These are phyloP conservation scores for Chrysaora quinquecirrha DNA, from an alignment of 30 jellyfish, hydroid and myxozoan genomes.

Conservation along the genomic window DNA sequence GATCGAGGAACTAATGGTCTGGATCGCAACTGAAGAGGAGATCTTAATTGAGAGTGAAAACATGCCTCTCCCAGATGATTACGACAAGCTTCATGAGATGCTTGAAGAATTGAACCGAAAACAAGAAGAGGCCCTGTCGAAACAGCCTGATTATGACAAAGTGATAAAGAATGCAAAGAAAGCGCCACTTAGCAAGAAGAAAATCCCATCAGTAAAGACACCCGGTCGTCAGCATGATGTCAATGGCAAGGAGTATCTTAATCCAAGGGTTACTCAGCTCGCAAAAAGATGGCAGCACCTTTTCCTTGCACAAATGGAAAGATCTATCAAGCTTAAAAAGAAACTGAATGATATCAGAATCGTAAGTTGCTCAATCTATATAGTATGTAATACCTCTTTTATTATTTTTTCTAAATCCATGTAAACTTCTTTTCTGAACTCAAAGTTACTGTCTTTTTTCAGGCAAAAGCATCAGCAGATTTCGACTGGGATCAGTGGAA, in stretches of 20 bases:
- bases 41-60: constrained; percentile 74
- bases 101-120: constrained; percentile 70
- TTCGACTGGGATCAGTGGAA: constrained; percentile 95
- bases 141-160: constrained; percentile 92
- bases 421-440: too few species aligned
- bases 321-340: constrained; percentile 73
- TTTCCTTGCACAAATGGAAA: constrained; percentile 81
- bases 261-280: constrained; percentile 78
- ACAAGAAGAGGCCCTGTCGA: constrained; percentile 76
- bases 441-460: too few species aligned
- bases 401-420: too few species aligned
- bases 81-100: constrained; percentile 63
- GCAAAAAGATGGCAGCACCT: constrained; percentile 93
- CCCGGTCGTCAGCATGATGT: constrained; percentile 65
- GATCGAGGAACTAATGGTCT: constrained; percentile 65
- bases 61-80: constrained; percentile 85
- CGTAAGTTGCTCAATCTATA: too few species aligned
- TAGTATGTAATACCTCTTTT: too few species aligned
- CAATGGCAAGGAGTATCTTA: constrained; percentile 68
- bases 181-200: constrained; percentile 65
- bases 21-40: constrained; percentile 89
- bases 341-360: constrained; percentile 80
- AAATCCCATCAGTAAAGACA: constrained; percentile 63
- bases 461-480: constrained; percentile 93
- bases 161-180: constrained; percentile 81